Evolutionary conservation across 2,797 vertebrate species (phyloP), one percentile per base, ranked within the genome.

Genomic region (Phataginus tricuspis): DNA sequence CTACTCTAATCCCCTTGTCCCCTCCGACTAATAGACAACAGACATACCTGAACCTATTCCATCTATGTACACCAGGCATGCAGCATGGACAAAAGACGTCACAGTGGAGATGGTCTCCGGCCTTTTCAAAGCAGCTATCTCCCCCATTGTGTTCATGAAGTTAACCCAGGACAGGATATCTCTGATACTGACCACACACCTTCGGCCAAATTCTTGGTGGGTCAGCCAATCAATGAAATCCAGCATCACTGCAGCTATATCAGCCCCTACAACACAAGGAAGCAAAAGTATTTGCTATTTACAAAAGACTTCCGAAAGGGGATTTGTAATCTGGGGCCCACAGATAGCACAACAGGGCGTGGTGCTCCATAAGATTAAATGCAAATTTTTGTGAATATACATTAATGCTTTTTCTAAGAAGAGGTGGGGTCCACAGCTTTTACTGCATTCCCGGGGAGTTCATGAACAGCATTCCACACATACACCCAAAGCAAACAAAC

Each of bases 191-290:
- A 99, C 97, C 96, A 99, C 99, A 98, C 99, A 99, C 51, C 99
- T 99, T 0, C 98, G 99, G 31, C 99, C 99, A 79, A 99, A 99
- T 75, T 99, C 99, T 97, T 99, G 99, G 75, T 97, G 98, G 49
- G 97, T 99, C 91, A 99, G 98, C 99, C 99, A 99, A 85, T 99
- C 99, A 63, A 99, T 99, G 94, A 99, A 99, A 98, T 99, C 99
- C 98, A 99, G 98, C 99, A 99, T 99, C 85, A 99, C 97, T 87
- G 99, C 99, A 37, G 99, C 99, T 75, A 99, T 97, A 57, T 99
- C 99, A 39, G 98, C 97, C 1, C 99, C 99, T 99, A 95, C 16
- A 12, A 91, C 34, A 79, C 12, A 96, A 93, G 7, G 14, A 87
- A 88, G 21, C 18, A 94, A 21, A 91, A 34, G 19, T 7, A 83